These are phyloP conservation scores for Psilopogon haemacephalus DNA, from an alignment of 2,113 vertebrate genomes.

Conservation along the genomic window DNA sequence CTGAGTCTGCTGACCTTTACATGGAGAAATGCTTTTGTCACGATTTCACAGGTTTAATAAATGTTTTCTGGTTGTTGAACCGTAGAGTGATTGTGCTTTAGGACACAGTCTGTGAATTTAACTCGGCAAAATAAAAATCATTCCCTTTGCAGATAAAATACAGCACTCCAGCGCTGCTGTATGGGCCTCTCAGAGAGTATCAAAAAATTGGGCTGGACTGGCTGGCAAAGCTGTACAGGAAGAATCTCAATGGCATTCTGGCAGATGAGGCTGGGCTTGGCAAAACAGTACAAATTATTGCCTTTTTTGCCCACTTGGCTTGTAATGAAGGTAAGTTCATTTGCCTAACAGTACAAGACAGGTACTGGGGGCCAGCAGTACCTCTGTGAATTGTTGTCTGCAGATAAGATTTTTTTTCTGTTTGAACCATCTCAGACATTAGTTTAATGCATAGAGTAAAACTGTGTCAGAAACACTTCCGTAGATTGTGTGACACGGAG, in stretches of 20 bases:
- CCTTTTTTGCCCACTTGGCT: slow-evolving; percentile 90
- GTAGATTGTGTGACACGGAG: neutral
- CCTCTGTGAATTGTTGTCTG: neutral
- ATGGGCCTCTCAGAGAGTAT: slow-evolving; percentile 87
- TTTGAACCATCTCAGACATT: neutral
- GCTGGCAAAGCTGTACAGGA: slow-evolving; percentile 86
- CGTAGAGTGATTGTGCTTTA: neutral
- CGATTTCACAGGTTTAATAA: neutral
- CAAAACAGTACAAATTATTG: slow-evolving; percentile 91
- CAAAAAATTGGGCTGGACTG: slow-evolving; percentile 91
- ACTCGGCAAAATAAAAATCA: neutral
- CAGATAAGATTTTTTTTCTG: neutral
- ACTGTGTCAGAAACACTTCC: neutral
- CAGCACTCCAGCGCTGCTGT: slow-evolving; percentile 80
- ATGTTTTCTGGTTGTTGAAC: neutral
- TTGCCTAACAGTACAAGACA: neutral
- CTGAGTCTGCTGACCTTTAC: neutral
- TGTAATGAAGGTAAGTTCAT: slow-evolving; percentile 82
- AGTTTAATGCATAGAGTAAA: neutral
- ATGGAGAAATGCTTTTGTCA: neutral
- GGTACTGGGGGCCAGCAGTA: neutral
- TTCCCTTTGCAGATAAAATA: slow-evolving; percentile 72
- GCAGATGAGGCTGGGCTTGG: slow-evolving; percentile 89
- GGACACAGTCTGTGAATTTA: neutral
- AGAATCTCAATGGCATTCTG: slow-evolving; percentile 89